phyloP scores from a whole-genome alignment of 2,797 vertebrate genomes.

The Lacerta agilis region DNA sequence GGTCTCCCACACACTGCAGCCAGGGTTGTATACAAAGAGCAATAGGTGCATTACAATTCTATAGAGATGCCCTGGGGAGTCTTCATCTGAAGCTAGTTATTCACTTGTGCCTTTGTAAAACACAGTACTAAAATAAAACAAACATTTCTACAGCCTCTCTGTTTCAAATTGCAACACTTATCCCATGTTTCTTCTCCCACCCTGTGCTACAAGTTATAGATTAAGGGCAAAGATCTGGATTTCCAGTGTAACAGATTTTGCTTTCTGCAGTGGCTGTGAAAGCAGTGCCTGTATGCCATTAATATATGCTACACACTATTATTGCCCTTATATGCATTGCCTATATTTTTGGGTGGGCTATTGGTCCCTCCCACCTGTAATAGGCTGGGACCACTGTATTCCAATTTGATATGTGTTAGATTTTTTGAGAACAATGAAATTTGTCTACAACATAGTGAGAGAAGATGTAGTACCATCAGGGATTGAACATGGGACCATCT shows the following conservation, averaged over 20 bases:
- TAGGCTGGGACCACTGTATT: too few relatives aligned
- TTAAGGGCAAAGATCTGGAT: constrained; percentile 25
- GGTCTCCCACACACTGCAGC: not conserved
- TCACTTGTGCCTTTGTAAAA: constrained; percentile 58
- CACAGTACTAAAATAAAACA: constrained; percentile 44
- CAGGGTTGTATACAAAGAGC: constrained; percentile 35
- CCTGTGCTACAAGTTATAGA: constrained; percentile 49
- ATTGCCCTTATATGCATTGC: too few relatives aligned
- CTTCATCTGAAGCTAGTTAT: constrained; percentile 58
- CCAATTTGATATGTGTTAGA: too few relatives aligned
- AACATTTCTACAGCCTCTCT: constrained; percentile 45
- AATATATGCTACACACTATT: too few relatives aligned
- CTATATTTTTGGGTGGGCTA: too few relatives aligned
- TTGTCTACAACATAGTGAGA: too few relatives aligned
- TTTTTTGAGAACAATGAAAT: too few relatives aligned
- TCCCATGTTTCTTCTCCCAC: not conserved
- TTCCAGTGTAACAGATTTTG: not conserved
- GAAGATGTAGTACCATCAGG: too few relatives aligned
- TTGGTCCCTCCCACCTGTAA: too few relatives aligned
- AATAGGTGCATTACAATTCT: constrained; percentile 48
- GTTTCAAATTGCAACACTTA: constrained; percentile 26
- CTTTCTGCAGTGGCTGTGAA: not conserved
- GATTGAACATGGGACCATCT: too few relatives aligned
- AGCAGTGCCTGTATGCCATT: not conserved
- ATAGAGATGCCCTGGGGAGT: constrained; percentile 38